Evolutionary conservation across 2,113 vertebrate genomes (phyloP).

Genomic region (Brachypodius melanocephalos): DNA sequence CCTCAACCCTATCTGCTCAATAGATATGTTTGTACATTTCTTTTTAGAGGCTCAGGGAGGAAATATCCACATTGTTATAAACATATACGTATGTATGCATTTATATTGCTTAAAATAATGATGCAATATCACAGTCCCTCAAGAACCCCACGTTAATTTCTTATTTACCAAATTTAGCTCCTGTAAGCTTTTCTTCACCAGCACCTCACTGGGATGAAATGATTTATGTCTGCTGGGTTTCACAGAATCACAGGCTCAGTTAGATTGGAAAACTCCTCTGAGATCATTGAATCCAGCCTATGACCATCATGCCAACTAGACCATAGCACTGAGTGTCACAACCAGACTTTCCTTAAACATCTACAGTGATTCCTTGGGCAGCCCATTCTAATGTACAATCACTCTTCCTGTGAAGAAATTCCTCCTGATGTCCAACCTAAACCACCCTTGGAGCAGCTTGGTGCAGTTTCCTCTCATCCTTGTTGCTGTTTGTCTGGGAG

Average conservation of each 20-base stretch:
- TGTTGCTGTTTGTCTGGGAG: not conserved
- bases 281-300: not conserved
- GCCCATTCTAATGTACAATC: not conserved
- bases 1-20: not conserved
- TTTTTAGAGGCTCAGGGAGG: not conserved
- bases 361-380: not conserved
- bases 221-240: not conserved
- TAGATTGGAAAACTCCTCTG: not conserved
- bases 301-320: not conserved
- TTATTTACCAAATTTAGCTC: not conserved
- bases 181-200: not conserved
- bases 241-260: not conserved
- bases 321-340: not conserved
- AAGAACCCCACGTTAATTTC: not conserved
- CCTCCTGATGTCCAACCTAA: not conserved
- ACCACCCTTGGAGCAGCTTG: not conserved
- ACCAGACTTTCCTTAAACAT: not conserved
- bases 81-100: not conserved
- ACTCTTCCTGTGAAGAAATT: not conserved
- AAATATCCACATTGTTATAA: not conserved
- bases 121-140: not conserved
- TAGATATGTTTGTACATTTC: not conserved
- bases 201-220: not conserved
- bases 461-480: not conserved
- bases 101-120: not conserved